Evolutionary conservation across 2,113 vertebrate genomes (phyloP).

Genomic region (Oryzias javanicus): DNA sequence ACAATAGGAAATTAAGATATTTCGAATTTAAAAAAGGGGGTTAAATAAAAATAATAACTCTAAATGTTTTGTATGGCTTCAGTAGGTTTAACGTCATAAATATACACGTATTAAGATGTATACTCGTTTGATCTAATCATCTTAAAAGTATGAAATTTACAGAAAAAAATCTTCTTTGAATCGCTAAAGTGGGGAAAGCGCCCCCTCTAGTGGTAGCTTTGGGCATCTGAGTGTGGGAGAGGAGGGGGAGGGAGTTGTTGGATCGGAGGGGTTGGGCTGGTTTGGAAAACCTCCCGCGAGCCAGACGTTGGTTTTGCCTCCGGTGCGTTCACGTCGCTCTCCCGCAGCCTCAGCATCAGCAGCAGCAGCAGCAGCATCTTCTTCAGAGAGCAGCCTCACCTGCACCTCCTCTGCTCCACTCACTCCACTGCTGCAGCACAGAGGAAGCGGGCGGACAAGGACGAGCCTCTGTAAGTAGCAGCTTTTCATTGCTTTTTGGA

Average conservation of each 20-base stretch:
- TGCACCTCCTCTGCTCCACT: slow-evolving; percentile 29
- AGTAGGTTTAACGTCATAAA: too few relatives aligned
- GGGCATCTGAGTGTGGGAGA: slow-evolving; percentile 17
- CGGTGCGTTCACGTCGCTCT: slow-evolving; percentile 50
- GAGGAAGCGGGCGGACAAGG: slow-evolving; percentile 37
- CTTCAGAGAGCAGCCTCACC: slow-evolving; percentile 21
- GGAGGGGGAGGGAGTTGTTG: slow-evolving; percentile 45
- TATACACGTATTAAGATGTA: too few relatives aligned
- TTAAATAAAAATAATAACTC: background rate
- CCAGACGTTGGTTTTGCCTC: slow-evolving; percentile 51
- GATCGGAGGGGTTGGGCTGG: slow-evolving; percentile 70
- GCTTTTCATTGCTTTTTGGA: background rate
- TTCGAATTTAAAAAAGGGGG: background rate
- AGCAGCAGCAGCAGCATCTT: slow-evolving; percentile 36
- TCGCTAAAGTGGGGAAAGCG: background rate
- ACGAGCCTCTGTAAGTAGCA: slow-evolving; percentile 51
- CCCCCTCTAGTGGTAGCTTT: slow-evolving; percentile 49
- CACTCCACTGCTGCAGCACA: slow-evolving; percentile 43
- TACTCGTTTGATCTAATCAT: too few relatives aligned
- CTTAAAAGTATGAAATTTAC: background rate
- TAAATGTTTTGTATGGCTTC: background rate
- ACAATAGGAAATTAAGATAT: background rate
- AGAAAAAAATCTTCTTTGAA: slow-evolving; percentile 2
- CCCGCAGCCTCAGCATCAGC: slow-evolving; percentile 60
- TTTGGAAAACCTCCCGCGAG: slow-evolving; percentile 51